Percentiles rank a stretch among this genome's conserved stretches.
phyloP scores from a whole-genome alignment of 2,797 vertebrate genomes.

The Protonibea diacanthus region DNA sequence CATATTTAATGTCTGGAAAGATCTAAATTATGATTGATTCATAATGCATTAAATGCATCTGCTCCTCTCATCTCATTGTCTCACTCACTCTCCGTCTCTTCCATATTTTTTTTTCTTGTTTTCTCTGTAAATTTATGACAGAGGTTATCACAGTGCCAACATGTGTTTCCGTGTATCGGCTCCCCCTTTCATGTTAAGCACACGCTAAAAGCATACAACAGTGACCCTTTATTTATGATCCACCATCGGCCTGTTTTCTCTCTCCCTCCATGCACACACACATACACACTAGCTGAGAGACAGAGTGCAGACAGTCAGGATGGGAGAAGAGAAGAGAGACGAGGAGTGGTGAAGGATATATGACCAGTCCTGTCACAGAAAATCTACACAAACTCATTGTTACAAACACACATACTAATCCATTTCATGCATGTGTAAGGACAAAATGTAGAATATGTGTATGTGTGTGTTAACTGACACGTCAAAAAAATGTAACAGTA shows the following conservation, averaged over 20 bases:
- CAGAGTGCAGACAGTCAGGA: constrained; percentile 43
- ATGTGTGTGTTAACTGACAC: too few relatives aligned
- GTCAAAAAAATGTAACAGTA: too few relatives aligned
- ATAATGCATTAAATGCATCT: constrained; percentile 16
- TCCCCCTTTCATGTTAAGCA: constrained; percentile 40
- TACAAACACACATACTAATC: neutral
- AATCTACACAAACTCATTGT: constrained; percentile 28
- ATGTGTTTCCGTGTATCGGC: constrained; percentile 61
- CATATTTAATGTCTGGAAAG: constrained; percentile 8
- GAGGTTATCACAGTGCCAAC: constrained; percentile 56
- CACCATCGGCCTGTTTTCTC: constrained; percentile 25
- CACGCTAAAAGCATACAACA: constrained; percentile 41
- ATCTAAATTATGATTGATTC: constrained; percentile 29
- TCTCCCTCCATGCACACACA: constrained; percentile 15
- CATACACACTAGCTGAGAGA: constrained; percentile 44
- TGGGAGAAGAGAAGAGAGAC: constrained; percentile 14
- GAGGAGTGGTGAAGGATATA: constrained; percentile 48
- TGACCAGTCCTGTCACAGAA: constrained; percentile 15
- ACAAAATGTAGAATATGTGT: neutral
- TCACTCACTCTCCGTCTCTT: neutral
- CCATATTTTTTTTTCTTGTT: neutral
- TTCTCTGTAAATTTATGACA: constrained; percentile 23
- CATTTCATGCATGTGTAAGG: neutral
- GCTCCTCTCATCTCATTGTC: neutral
- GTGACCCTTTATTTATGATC: constrained; percentile 63